Evolutionary conservation across 1,140 invertebrate species (phyloP).

Genomic region (Drosophila pruinosa): DNA sequence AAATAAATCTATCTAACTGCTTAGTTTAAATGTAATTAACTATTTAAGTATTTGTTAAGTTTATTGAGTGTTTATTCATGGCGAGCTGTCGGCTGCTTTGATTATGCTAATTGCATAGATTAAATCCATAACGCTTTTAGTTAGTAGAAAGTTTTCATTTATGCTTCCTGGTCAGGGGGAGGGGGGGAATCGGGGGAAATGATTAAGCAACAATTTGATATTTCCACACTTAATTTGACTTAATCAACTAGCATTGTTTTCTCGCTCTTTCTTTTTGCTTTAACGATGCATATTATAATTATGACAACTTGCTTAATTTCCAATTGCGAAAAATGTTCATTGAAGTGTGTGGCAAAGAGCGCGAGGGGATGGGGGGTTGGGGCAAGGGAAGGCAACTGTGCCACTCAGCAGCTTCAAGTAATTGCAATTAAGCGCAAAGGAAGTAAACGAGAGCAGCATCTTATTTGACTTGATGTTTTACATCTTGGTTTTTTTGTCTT

Average conservation of each 20-base stretch:
- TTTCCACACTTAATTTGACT: constrained; percentile 67
- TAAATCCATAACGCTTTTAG: neutral
- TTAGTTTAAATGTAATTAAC: no score
- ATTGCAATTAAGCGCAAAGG: constrained; percentile 72
- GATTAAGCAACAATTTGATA: constrained; percentile 45
- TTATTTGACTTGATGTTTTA: constrained; percentile 12
- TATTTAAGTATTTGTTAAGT: no score
- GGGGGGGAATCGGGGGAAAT: constrained; percentile 15
- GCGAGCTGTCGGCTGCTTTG: neutral
- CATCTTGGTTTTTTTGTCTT: neutral
- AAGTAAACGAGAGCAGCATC: constrained; percentile 51
- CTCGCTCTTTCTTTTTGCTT: neutral
- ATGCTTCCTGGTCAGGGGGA: constrained; percentile 15
- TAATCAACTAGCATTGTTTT: constrained; percentile 46
- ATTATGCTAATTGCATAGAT: neutral
- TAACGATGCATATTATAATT: constrained; percentile 59
- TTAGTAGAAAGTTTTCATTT: constrained; percentile 1
- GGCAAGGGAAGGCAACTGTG: neutral
- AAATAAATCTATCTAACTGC: no score
- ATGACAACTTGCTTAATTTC: constrained; percentile 62
- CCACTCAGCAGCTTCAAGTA: constrained; percentile 51
- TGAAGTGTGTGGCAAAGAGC: constrained; percentile 9
- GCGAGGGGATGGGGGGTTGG: neutral
- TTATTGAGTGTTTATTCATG: no score
- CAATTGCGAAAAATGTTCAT: constrained; percentile 50